A percentile compares a stretch with the other conserved stretches of the same genome.
Evolutionary conservation across 2,888 invertebrate genomes (phyloP).

Genomic region (Hedya salicella): DNA sequence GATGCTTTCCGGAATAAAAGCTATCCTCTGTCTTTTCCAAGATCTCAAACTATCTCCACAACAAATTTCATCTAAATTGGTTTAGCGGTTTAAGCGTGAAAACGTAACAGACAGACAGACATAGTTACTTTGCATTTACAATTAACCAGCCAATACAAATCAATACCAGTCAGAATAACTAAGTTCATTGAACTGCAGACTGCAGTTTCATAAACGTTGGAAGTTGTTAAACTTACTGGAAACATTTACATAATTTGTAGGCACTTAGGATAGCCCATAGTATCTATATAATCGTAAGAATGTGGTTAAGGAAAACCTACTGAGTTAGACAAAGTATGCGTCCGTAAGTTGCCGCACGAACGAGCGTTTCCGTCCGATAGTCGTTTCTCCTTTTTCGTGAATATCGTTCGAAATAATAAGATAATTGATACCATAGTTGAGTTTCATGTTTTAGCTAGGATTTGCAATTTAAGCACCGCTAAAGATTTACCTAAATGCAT

Average conservation of each 20-base stretch:
- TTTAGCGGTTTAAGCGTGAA: too few relatives aligned
- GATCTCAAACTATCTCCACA: too few relatives aligned
- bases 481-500: not conserved
- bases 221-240: not conserved
- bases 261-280: not conserved
- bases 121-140: too few relatives aligned
- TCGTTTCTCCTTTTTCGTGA: slow-evolving; percentile 11
- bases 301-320: slow-evolving; percentile 13
- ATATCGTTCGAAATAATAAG: slow-evolving; percentile 1
- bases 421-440: not conserved
- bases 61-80: too few relatives aligned
- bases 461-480: slow-evolving; percentile 1
- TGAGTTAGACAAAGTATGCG: not conserved
- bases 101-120: too few relatives aligned
- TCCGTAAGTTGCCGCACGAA: slow-evolving; percentile 12
- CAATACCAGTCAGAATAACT: not conserved
- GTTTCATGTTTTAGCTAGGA: not conserved
- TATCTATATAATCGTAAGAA: not conserved
- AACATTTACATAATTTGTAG: not conserved
- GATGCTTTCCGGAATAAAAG: too few relatives aligned
- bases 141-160: not conserved
- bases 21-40: too few relatives aligned
- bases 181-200: slow-evolving; percentile 23
- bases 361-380: slow-evolving; percentile 15
- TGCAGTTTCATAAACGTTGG: slow-evolving; percentile 12